These are phyloP conservation scores for Sympetrum striolatum DNA, from an alignment of 2,888 invertebrate genomes.

Conservation along the genomic window DNA sequence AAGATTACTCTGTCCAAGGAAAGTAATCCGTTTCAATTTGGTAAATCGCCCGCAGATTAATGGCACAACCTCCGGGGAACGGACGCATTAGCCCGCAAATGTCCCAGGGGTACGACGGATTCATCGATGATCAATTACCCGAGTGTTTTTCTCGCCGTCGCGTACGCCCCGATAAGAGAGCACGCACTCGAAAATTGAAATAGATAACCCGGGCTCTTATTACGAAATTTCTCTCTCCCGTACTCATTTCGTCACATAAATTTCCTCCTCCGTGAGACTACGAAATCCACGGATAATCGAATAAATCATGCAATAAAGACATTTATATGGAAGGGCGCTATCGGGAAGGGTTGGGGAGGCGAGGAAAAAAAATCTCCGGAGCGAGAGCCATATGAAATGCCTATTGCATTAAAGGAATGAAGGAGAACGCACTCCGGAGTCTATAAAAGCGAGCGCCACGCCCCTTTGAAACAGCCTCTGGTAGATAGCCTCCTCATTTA, in stretches of 20 bases:
- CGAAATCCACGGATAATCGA: not conserved
- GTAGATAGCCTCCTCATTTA: not conserved
- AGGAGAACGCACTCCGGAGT: not conserved
- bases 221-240: not conserved
- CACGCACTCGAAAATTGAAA: not conserved
- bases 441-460: not conserved
- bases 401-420: conserved; percentile 1
- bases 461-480: not conserved
- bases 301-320: conserved; percentile 33
- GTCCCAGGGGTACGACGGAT: too few species aligned
- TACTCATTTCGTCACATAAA: not conserved
- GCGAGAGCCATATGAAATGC: not conserved
- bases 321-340: not conserved
- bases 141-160: too few species aligned
- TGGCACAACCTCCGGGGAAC: too few species aligned
- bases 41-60: too few species aligned
- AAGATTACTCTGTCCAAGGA: too few species aligned
- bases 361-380: not conserved
- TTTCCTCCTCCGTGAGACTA: not conserved
- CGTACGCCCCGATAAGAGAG: not conserved
- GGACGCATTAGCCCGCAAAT: too few species aligned
- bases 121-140: too few species aligned
- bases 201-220: not conserved
- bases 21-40: too few species aligned
- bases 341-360: not conserved